These are phyloP conservation scores for Orchesellides sinensis DNA, from an alignment of 2,888 invertebrate species.

Conservation along the genomic window DNA sequence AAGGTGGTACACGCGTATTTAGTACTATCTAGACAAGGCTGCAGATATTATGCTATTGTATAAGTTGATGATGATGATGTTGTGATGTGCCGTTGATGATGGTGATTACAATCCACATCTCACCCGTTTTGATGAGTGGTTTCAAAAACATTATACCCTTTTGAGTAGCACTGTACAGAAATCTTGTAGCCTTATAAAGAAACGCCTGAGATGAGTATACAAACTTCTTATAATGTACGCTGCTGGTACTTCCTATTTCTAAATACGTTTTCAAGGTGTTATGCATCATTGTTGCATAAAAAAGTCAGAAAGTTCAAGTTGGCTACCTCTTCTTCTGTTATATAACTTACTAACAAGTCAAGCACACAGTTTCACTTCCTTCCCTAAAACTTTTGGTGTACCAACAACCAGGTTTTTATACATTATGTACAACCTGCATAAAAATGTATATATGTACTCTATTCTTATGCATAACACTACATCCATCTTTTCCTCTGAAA, in stretches of 20 bases:
- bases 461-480: not conserved
- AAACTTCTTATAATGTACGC: slow-evolving; percentile 5
- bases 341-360: no score
- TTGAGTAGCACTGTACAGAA: slow-evolving; percentile 6
- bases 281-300: slow-evolving; percentile 18
- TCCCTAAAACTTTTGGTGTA: no score
- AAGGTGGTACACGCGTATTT: slow-evolving; percentile 21
- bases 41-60: no score
- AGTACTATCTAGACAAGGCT: not conserved
- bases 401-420: not conserved
- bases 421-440: not conserved
- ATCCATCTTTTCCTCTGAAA: slow-evolving; percentile 3
- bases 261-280: not conserved
- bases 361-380: no score
- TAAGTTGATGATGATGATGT: slow-evolving; percentile 28
- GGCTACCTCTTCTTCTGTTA: slow-evolving; percentile 30
- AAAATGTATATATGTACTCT: not conserved
- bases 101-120: slow-evolving; percentile 40
- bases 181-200: slow-evolving; percentile 22
- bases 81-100: slow-evolving; percentile 40
- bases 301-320: slow-evolving; percentile 39
- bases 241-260: not conserved
- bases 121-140: slow-evolving; percentile 39
- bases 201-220: not conserved
- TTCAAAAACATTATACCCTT: slow-evolving; percentile 20